Evolutionary conservation across 2,888 invertebrate species (phyloP), one percentile per base, ranked within the genome.

Genomic region (Hyposoter didymator): DNA sequence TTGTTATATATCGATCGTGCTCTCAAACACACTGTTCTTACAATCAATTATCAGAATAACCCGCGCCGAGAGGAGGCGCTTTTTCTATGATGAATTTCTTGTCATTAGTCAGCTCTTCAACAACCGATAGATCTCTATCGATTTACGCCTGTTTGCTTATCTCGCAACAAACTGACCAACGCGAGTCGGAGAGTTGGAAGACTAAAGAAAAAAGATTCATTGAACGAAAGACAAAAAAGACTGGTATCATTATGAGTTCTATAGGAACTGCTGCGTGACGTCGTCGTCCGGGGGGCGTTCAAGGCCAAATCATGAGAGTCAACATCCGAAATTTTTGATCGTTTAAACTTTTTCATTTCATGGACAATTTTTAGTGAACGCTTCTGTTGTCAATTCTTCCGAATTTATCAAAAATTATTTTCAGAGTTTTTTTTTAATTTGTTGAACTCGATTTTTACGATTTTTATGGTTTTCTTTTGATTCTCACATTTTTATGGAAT

Each of bases 71-170:
- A 67, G 32, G 14, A 39, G 59, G 19, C n/a, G 19, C n/a, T 28
- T 49, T 64, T 64, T 70, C 43, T 62, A 55, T 75, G 70, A 84
- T 76, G 69, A 79, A 72, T 84, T 66, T 73, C 76, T 76, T 19
- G 64, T 72, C 80, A 84, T 84, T 66, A 80, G 64, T 84, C 84
- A 84, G 66, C 22, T 59, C 59, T 59, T 32, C 35, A 66, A 67
- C 22, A 80, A 43, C 17, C 73, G 70, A 70, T 78, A 28, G 59
- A 78, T 70, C 32, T 47, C 70, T 67, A 76, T 76, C 66, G 76
- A 67, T 67, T 45, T 17, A 49, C 28, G 17, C 67, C 39, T 5
- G 69, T 70, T 70, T 35, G 59, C n/a, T 47, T 70, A 69, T 69
- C 70, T 59, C 52, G 35, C 49, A 67, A 73, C 73, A 67, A 78